A percentile compares a stretch with the other conserved stretches of the same genome.
Evolutionary conservation across 2,113 vertebrate genomes (phyloP).

Genomic region (Salvelinus fontinalis): DNA sequence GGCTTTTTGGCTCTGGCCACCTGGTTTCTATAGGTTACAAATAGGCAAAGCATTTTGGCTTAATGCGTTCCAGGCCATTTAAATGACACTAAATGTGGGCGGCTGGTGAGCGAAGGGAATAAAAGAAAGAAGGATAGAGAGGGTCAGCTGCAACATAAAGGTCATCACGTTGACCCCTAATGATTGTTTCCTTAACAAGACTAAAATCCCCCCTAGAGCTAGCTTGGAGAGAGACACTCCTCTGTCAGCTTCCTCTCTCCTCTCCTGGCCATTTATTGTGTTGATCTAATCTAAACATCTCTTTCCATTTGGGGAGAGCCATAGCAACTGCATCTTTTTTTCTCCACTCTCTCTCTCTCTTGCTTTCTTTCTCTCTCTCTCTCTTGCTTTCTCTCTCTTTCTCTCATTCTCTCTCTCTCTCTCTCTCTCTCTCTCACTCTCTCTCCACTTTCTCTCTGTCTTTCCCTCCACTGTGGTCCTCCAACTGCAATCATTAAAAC

Average conservation of each 20-base stretch:
- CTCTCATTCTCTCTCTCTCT: not conserved
- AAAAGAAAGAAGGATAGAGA: conserved; percentile 24
- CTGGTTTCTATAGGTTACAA: conserved; percentile 37
- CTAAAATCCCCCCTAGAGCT: conserved; percentile 47
- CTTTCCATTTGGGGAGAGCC: conserved; percentile 29
- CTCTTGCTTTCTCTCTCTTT: not conserved
- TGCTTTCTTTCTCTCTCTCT: too few species aligned
- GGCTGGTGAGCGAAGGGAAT: conserved; percentile 19
- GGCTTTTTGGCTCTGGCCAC: conserved; percentile 46
- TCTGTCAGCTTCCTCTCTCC: conserved; percentile 41
- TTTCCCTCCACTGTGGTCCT: not conserved
- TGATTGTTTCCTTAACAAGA: conserved; percentile 69
- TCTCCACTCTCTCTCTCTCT: not conserved
- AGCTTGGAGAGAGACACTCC: not conserved
- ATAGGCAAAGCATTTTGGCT: conserved; percentile 46
- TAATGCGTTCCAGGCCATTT: conserved; percentile 66
- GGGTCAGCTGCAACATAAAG: conserved; percentile 63
- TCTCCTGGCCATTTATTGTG: conserved; percentile 37
- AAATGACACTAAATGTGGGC: conserved; percentile 39
- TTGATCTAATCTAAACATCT: conserved; percentile 42
- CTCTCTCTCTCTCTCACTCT: not conserved
- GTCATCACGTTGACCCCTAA: conserved; percentile 73
- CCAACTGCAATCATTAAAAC: not conserved
- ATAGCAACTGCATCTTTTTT: conserved; percentile 6
- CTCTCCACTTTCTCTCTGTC: not conserved